Base-by-base conservation (phyloP, 2,797 vertebrate species). In the Alectoris magna region DNA sequence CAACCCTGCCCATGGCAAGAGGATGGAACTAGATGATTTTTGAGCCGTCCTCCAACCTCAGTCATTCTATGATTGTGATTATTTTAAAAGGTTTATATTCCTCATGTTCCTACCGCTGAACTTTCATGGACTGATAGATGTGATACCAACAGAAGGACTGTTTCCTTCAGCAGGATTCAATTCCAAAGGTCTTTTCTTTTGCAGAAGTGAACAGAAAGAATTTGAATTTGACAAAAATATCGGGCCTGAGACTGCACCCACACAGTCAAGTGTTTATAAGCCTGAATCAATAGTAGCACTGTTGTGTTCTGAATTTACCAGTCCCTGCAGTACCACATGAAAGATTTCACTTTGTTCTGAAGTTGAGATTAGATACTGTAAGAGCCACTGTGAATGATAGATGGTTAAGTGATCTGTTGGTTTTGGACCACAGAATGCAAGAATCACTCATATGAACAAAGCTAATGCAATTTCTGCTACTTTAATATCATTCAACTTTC, bases 401-500 rank as follows among this genome's bases (percentile, higher is more conserved):
- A 97, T 48, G 43, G 31, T 88, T 95, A 97, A 94, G 82, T 91
- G 94, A 94, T 95, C 91, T 95, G 67, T 38, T 95, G 90, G 74
- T 77, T 86, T 95, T 95, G 81, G 88, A 95, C 81, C 6, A 3
- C 70, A 88, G 93, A 94, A 88, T 96, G 84, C 64, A 84, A 75
- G 94, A 96, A 97, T 96, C 96, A 97, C 78, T 78, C 91, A 85
- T 64, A 90, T 55, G 76, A 94, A 76, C 46, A 96, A 96, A 97
- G 81, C 64, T 90, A 91, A 86, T 84, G 24, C 64, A 67, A 86
- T 90, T 96, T 96, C 92, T 95, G 81, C 78, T 95, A 53, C 68
- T 96, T 95, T 97, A 94, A 94, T 88, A 92, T 71, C 87, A 63
- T 86, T 60, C 70, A 78, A 31, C 87, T 95, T 62, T 94, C 90